Conservation (phyloP, 2,113 vertebrate genomes). For the Entelurus aequoreus region DNA sequence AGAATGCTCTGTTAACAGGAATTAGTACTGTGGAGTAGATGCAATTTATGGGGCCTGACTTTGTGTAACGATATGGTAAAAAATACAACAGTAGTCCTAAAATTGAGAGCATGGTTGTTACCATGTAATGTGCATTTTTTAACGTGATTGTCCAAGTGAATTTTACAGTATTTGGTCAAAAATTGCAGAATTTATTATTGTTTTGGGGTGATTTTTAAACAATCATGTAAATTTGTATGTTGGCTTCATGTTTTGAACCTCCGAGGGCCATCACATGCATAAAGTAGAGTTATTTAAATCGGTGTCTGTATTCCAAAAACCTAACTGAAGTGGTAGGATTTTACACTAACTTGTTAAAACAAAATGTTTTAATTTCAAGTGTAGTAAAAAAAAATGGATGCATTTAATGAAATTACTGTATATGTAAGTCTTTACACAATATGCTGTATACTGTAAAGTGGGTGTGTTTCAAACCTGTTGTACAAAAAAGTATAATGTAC, state of each 20-base stretch:
- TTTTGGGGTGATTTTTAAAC: slow-evolving; percentile 23
- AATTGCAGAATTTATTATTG: slow-evolving; percentile 27
- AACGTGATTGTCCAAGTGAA: slow-evolving; percentile 21
- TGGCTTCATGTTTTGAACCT: slow-evolving; percentile 24
- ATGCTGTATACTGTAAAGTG: slow-evolving; percentile 56
- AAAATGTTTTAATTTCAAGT: slow-evolving; percentile 42
- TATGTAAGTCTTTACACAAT: slow-evolving; percentile 53
- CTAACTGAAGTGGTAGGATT: slow-evolving; percentile 41
- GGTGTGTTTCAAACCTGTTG: slow-evolving; percentile 57
- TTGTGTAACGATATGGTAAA: slow-evolving; percentile 33
- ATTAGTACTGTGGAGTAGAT: slow-evolving; percentile 35
- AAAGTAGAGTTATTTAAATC: slow-evolving; percentile 16
- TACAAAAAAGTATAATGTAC: slow-evolving; percentile 45
- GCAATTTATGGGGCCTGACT: slow-evolving; percentile 32
- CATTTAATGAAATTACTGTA: slow-evolving; percentile 55
- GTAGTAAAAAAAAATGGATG: slow-evolving; percentile 18
- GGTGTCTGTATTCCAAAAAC: slow-evolving; percentile 46
- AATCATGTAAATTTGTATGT: slow-evolving; percentile 30
- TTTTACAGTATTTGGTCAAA: slow-evolving; percentile 26
- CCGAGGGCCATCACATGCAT: slow-evolving; percentile 26
- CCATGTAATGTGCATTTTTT: slow-evolving; percentile 19
- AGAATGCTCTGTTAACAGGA: slow-evolving; percentile 30
- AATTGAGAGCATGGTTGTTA: slow-evolving; percentile 20
- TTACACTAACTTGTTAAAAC: slow-evolving; percentile 24
- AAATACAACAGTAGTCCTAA: slow-evolving; percentile 18